Conservation (phyloP, 2,888 invertebrate genomes). For the Thumatha senex region DNA sequence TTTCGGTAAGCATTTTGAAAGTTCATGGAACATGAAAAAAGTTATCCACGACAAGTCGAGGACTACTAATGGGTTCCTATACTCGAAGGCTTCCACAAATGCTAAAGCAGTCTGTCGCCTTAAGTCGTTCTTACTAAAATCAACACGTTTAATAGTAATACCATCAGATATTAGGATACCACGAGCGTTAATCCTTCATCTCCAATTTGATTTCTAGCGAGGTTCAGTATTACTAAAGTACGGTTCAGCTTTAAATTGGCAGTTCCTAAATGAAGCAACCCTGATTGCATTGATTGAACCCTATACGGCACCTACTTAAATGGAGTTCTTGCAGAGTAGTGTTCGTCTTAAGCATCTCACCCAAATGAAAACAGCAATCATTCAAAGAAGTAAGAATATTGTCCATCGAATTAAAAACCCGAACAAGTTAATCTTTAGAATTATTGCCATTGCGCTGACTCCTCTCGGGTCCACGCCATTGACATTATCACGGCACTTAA, state of each 20-base stretch:
- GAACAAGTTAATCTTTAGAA: constrained; percentile 45
- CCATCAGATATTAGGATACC: constrained; percentile 37
- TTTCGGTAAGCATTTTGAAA: constrained; percentile 37
- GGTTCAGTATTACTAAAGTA: constrained; percentile 35
- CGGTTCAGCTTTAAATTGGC: constrained; percentile 30
- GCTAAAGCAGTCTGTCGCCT: constrained; percentile 35
- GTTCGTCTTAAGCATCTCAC: constrained; percentile 46
- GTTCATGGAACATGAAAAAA: constrained; percentile 36
- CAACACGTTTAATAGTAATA: constrained; percentile 27
- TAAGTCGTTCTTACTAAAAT: constrained; percentile 47
- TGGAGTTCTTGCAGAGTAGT: constrained; percentile 43
- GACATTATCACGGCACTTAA: constrained; percentile 41
- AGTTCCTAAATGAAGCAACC: constrained; percentile 37
- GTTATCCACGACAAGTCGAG: constrained; percentile 49
- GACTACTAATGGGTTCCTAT: constrained; percentile 40
- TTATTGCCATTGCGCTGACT: constrained; percentile 49
- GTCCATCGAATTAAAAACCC: constrained; percentile 42
- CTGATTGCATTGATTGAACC: too few relatives aligned
- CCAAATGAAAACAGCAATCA: constrained; percentile 54
- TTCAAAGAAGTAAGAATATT: constrained; percentile 50
- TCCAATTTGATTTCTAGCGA: constrained; percentile 45
- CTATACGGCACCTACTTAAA: constrained; percentile 51
- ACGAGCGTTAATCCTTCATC: constrained; percentile 46
- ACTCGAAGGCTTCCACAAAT: constrained; percentile 40
- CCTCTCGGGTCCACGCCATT: constrained; percentile 45